A percentile compares a stretch with the other conserved stretches of the same genome.
Evolutionary conservation across 2,797 vertebrate genomes (phyloP).

Genomic region (Megalops cyprinoides): DNA sequence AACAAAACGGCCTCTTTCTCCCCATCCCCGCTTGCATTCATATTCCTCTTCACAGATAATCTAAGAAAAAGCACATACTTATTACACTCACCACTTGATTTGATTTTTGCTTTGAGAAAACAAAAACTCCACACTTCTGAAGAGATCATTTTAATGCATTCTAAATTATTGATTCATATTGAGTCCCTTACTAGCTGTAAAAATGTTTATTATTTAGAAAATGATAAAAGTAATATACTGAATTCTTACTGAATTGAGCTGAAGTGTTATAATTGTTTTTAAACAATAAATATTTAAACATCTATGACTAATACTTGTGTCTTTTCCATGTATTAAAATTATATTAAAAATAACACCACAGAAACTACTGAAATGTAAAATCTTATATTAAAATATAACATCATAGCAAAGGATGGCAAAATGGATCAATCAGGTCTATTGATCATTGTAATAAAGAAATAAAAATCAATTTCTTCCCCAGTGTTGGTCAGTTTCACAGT

Average conservation of each 20-base stretch:
- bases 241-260: slow-evolving; percentile 28
- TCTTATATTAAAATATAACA: no score
- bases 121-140: slow-evolving; percentile 27
- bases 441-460: background rate
- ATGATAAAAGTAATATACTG: slow-evolving; percentile 36
- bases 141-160: slow-evolving; percentile 38
- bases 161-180: slow-evolving; percentile 37
- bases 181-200: slow-evolving; percentile 28
- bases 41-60: slow-evolving; percentile 14
- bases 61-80: slow-evolving; percentile 15
- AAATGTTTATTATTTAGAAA: slow-evolving; percentile 34
- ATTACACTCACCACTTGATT: slow-evolving; percentile 28
- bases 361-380: background rate
- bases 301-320: slow-evolving; percentile 18
- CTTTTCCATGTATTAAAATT: slow-evolving; percentile 15
- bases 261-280: slow-evolving; percentile 26
- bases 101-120: slow-evolving; percentile 36
- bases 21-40: background rate
- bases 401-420: background rate
- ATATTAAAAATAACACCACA: background rate
- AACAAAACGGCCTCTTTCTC: background rate
- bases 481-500: background rate
- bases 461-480: background rate
- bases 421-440: background rate
- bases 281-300: slow-evolving; percentile 37